A percentile compares a stretch with the other conserved stretches of the same genome.
Evolutionary conservation across 2,113 vertebrate genomes (phyloP).

Genomic region (Saimiri boliviensis): DNA sequence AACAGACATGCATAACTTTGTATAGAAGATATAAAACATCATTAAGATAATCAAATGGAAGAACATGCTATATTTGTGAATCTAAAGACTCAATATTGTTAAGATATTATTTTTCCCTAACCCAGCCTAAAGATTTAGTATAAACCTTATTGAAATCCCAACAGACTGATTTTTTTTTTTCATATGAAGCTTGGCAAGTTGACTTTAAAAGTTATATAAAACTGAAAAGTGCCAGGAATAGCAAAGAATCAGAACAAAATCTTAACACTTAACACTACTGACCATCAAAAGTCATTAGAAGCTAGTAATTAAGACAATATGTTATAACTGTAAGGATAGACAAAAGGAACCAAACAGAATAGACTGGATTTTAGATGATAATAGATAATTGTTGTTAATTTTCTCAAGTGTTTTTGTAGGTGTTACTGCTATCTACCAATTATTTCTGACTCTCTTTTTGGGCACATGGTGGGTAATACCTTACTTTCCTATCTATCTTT

Average conservation of each 20-base stretch:
- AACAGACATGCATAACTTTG: not conserved
- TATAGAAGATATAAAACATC: not conserved
- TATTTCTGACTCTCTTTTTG: not conserved
- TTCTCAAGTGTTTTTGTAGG: not conserved
- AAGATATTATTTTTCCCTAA: not conserved
- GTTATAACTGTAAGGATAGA: not conserved
- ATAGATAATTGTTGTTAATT: not conserved
- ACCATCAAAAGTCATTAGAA: not conserved
- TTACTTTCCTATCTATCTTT: not conserved
- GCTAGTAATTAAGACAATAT: not conserved
- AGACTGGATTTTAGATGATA: not conserved
- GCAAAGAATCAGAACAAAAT: not conserved
- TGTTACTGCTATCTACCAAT: not conserved
- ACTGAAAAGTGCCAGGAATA: not conserved
- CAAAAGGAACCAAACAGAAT: not conserved
- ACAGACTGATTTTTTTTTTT: not conserved
- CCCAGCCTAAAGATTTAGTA: not conserved
- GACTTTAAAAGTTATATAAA: not conserved
- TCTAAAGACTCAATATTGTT: not conserved
- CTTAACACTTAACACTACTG: not conserved
- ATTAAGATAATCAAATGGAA: not conserved
- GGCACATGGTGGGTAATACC: not conserved
- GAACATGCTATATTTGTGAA: not conserved
- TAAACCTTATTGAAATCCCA: not conserved
- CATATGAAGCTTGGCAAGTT: not conserved